These are phyloP conservation scores for Dicyrtoma fusca DNA, from an alignment of 2,888 invertebrate species.

Conservation along the genomic window DNA sequence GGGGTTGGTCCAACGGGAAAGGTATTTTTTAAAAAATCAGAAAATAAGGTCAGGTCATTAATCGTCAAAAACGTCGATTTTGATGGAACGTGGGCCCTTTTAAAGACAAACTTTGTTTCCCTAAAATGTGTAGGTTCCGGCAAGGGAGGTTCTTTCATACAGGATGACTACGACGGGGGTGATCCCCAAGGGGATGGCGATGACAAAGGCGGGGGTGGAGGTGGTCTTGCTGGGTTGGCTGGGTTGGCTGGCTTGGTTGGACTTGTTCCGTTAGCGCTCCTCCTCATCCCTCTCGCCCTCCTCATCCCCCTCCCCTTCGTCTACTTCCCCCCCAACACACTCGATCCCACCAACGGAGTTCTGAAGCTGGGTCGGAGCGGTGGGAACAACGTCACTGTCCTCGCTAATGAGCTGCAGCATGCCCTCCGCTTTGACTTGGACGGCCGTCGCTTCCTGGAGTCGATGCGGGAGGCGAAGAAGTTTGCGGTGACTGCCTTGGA, in stretches of 20 bases:
- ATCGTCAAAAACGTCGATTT: not conserved
- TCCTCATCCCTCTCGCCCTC: not conserved
- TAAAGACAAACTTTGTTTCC: not conserved
- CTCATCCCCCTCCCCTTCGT: conserved; percentile 12
- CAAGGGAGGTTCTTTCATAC: too few species aligned
- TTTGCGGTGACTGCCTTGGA: conserved; percentile 1
- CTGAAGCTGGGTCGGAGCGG: conserved; percentile 8
- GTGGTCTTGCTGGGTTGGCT: not conserved
- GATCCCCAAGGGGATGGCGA: not conserved
- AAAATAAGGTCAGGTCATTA: not conserved
- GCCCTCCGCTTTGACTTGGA: not conserved
- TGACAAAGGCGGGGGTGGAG: not conserved
- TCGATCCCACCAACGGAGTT: not conserved
- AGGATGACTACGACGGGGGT: not conserved
- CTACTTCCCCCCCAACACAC: conserved; percentile 15
- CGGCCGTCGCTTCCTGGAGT: not conserved
- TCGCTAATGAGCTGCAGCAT: not conserved
- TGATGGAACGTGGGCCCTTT: not conserved
- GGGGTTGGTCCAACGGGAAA: not conserved
- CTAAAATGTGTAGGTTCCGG: too few species aligned
- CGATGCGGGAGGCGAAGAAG: not conserved
- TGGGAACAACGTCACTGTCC: not conserved
- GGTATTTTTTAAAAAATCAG: not conserved
- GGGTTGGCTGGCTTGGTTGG: conserved; percentile 11
- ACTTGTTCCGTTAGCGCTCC: not conserved